Percentiles rank a stretch among this genome's conserved stretches.
phyloP scores from a whole-genome alignment of 2,797 vertebrate species.

The Picus viridis region DNA sequence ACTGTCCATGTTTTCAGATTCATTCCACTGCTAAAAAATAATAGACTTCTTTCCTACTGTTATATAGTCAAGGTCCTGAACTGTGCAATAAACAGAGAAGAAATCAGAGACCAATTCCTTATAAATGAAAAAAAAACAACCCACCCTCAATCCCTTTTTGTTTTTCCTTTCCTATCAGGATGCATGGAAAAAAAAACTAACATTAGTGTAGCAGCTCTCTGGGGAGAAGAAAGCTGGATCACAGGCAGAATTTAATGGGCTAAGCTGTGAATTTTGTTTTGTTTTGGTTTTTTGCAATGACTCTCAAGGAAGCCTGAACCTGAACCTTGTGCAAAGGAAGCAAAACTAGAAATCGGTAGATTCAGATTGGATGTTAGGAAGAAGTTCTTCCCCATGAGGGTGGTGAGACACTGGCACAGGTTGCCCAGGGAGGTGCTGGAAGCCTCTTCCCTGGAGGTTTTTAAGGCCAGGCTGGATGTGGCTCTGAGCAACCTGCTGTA shows the following conservation, averaged over 20 bases:
- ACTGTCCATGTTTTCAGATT: background rate
- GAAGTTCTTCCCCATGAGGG: too few relatives aligned
- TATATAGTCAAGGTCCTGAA: background rate
- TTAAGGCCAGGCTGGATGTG: too few relatives aligned
- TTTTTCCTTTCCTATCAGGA: background rate
- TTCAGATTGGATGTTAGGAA: too few relatives aligned
- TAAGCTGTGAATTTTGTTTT: background rate
- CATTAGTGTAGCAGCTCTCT: background rate
- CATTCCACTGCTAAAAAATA: background rate
- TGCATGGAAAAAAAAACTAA: background rate
- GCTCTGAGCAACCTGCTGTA: too few relatives aligned
- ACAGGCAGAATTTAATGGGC: background rate
- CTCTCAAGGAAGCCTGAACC: background rate
- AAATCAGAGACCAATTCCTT: background rate
- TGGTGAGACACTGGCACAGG: too few relatives aligned
- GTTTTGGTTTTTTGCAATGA: background rate
- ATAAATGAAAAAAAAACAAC: background rate
- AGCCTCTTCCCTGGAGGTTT: too few relatives aligned
- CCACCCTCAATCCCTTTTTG: background rate
- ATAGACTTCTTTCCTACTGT: fast-evolving
- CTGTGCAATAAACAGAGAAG: background rate
- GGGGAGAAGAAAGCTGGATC: background rate
- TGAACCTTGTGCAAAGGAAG: background rate
- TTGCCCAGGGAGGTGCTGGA: too few relatives aligned
- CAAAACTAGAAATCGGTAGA: too few relatives aligned